These are phyloP conservation scores for Stichodactyla helianthus DNA, from an alignment of 64 coral and sea anemone species.

Conservation along the genomic window DNA sequence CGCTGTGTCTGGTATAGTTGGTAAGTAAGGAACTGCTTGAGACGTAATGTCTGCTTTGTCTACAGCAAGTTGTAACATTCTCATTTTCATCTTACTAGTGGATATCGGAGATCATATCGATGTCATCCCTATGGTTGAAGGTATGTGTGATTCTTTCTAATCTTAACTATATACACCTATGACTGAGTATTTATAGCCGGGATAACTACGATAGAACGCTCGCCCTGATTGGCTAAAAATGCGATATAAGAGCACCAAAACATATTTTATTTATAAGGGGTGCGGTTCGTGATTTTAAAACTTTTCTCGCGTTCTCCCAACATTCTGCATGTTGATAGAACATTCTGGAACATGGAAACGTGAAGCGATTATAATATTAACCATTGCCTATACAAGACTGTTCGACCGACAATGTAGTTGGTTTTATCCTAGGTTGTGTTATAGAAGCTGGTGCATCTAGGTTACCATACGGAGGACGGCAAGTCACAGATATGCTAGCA, in stretches of 20 bases:
- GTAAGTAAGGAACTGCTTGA: slow-evolving; percentile 21
- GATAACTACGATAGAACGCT: no score
- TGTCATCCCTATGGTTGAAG: slow-evolving; percentile 80
- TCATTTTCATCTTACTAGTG: slow-evolving; percentile 36
- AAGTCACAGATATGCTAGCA: slow-evolving; percentile 75
- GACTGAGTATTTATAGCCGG: no score
- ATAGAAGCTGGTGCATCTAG: slow-evolving; percentile 70
- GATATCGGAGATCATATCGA: slow-evolving; percentile 90
- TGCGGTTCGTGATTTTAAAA: no score
- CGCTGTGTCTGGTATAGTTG: slow-evolving; percentile 84
- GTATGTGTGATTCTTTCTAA: slow-evolving; percentile 18
- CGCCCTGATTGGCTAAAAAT: no score
- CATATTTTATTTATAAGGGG: no score
- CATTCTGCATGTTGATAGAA: no score
- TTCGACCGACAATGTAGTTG: neutral
- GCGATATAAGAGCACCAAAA: no score
- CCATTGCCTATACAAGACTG: no score
- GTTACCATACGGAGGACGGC: slow-evolving; percentile 84
- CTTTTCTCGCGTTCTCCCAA: no score
- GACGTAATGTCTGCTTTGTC: neutral
- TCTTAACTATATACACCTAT: no score
- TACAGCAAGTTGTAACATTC: neutral
- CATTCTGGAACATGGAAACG: no score
- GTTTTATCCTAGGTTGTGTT: slow-evolving; percentile 41
- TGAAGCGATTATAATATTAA: no score